Evolutionary conservation across 92 coral and sea anemone species (phyloP).

Genomic region (Pocillopora grandis): DNA sequence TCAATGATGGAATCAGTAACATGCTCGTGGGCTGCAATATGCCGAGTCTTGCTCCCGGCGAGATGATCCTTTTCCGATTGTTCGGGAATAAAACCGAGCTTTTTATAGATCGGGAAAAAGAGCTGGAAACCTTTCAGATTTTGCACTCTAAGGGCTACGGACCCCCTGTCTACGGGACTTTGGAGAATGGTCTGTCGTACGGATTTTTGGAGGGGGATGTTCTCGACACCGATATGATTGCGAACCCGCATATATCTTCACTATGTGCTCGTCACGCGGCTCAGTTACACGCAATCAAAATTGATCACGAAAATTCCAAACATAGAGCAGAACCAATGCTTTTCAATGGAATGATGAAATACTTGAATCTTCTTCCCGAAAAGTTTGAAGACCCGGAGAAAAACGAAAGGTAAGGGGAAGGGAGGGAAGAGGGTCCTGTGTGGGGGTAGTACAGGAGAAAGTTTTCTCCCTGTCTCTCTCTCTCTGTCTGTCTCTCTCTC

Average conservation of each 20-base stretch:
- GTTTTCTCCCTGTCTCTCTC: no score
- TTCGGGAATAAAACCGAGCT: constrained; percentile 95
- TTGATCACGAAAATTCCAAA: constrained; percentile 41
- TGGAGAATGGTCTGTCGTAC: constrained; percentile 83
- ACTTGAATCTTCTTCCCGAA: constrained; percentile 77
- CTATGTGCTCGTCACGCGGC: constrained; percentile 92
- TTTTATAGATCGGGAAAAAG: constrained; percentile 87
- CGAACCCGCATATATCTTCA: constrained; percentile 68
- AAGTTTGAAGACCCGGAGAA: constrained; percentile 68
- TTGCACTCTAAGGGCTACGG: constrained; percentile 82
- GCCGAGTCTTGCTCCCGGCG: constrained; percentile 59
- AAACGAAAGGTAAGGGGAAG: constrained; percentile 67
- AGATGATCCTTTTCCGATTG: constrained; percentile 80
- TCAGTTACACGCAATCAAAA: constrained; percentile 75
- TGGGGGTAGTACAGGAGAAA: no score
- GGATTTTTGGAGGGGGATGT: constrained; percentile 84
- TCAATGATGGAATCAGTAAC: constrained; percentile 95
- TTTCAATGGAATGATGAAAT: constrained; percentile 71
- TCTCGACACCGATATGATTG: constrained; percentile 70
- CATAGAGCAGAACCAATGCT: constrained; percentile 59
- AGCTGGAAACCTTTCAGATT: constrained; percentile 78
- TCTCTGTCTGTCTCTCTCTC: no score
- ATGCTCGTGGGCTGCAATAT: constrained; percentile 80
- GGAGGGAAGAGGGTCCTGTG: neutral
- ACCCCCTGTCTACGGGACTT: constrained; percentile 83